Base-by-base conservation (phyloP, 2,797 vertebrate species). In the Enteromius viviparus region DNA sequence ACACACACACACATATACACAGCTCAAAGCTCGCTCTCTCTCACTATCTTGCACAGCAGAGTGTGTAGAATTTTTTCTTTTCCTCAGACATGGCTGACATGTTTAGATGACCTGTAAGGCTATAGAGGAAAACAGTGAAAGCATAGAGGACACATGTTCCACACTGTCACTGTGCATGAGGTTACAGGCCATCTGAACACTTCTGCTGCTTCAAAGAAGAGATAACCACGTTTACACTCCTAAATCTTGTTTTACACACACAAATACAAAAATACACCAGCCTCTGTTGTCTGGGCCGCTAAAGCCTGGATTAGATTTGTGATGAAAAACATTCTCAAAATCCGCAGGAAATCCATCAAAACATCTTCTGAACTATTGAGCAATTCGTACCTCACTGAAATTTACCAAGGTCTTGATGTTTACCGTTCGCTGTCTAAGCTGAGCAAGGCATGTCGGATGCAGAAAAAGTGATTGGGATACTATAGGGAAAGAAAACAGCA, bases 141-240 rank as follows among this genome's bases (percentile, higher is more conserved):
- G 84, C 83, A 82, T 76, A 86, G 69, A 86, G 81, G 92, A 92
- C 90, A 93, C 89, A 92, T 92, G 92, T 92, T 89, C 88, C 89
- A 86, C 88, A 89, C 91, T 89, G 89, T 88, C 89, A 89, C 82
- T 89, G 86, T 78, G 86, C 80, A 84, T 88, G 76, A 87, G 89
- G 85, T 89, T 80, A 90, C 87, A 89, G 91, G 87, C 85, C 87
- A 12, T 85, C 21, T 79, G 86, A 88, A 83, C 82, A 77, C 70
- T 37, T 87, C 85, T 88, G 84, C 78, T 80, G 78, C 66, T 34
- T 65, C 75, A 64, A 60, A 87, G 76, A 81, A 84, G 49, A 69
- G 84, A 85, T 84, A 85, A 70, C 65, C 66, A 79, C 66, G 76
- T 88, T 82, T 79, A 81, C 75, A 76, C 40, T 74, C 29, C 40